These are phyloP conservation scores for Mustelus asterias DNA, from an alignment of 2,113 vertebrate genomes.

Conservation along the genomic window DNA sequence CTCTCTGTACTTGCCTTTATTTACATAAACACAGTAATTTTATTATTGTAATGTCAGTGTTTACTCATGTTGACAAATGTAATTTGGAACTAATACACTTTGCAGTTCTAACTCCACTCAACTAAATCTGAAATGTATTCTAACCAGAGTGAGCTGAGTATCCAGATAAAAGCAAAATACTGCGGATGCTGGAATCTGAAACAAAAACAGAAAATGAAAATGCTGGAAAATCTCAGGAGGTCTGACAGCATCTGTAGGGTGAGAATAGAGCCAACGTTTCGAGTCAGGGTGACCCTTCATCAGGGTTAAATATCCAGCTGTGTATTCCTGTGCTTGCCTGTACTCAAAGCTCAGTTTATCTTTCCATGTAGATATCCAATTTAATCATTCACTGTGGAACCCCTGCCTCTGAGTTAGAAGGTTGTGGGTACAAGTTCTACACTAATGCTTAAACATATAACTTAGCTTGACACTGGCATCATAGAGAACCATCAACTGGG, in stretches of 20 bases:
- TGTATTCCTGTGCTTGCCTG: background rate
- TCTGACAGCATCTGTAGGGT: no score
- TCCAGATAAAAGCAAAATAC: background rate
- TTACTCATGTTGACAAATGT: constrained; percentile 78
- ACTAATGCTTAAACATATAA: background rate
- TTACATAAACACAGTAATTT: constrained; percentile 80
- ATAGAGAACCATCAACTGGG: background rate
- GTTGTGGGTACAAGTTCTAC: background rate
- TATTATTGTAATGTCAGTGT: constrained; percentile 63
- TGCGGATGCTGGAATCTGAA: no score
- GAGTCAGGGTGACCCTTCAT: no score
- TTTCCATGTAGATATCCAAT: background rate
- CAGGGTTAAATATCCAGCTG: background rate
- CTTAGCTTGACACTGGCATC: background rate
- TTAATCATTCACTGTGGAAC: background rate
- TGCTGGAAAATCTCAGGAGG: no score
- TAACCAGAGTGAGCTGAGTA: background rate
- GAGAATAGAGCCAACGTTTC: no score
- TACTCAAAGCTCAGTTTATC: background rate
- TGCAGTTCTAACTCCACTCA: constrained; percentile 74
- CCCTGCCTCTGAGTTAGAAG: background rate
- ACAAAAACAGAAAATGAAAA: no score
- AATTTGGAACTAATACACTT: constrained; percentile 89
- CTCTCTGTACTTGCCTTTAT: constrained; percentile 69
- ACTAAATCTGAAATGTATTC: constrained; percentile 58